Evolutionary conservation across 2,797 vertebrate genomes (phyloP).

Genomic region (Lagodon rhomboides): DNA sequence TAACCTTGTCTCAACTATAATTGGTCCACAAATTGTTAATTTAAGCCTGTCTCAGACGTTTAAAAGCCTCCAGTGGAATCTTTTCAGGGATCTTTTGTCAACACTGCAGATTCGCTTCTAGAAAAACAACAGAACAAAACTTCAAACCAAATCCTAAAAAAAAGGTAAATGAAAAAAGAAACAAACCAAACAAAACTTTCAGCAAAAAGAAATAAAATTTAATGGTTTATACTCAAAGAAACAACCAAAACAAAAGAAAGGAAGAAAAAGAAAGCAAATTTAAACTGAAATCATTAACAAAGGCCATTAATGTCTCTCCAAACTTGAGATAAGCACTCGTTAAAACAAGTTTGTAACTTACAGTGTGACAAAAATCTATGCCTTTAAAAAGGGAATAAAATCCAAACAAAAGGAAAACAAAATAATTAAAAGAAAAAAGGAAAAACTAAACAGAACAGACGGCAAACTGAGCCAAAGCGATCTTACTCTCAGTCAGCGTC

Average conservation of each 20-base stretch:
- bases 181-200: conserved; percentile 92
- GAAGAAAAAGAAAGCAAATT: conserved; percentile 71
- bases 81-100: background rate
- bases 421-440: conserved; percentile 41
- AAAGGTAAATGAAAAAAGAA: conserved; percentile 85
- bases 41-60: background rate
- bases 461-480: conserved; percentile 52
- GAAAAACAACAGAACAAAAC: conserved; percentile 44
- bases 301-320: conserved; percentile 88
- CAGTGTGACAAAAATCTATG: conserved; percentile 82
- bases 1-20: conserved; percentile 4
- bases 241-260: conserved; percentile 87
- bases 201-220: conserved; percentile 99
- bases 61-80: conserved; percentile 9
- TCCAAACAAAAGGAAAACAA: conserved; percentile 48
- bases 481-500: conserved; percentile 60
- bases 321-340: conserved; percentile 87
- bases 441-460: conserved; percentile 43
- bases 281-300: conserved; percentile 83
- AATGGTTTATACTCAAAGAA: conserved; percentile 98
- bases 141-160: conserved; percentile 76
- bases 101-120: conserved; percentile 14
- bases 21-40: conserved; percentile 52
- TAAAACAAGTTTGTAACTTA: conserved; percentile 85
- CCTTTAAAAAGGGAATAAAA: conserved; percentile 69